Evolutionary conservation across 2,797 vertebrate genomes (phyloP), one percentile per base, ranked within the genome.

Genomic region (Hyperoplus immaculatus): DNA sequence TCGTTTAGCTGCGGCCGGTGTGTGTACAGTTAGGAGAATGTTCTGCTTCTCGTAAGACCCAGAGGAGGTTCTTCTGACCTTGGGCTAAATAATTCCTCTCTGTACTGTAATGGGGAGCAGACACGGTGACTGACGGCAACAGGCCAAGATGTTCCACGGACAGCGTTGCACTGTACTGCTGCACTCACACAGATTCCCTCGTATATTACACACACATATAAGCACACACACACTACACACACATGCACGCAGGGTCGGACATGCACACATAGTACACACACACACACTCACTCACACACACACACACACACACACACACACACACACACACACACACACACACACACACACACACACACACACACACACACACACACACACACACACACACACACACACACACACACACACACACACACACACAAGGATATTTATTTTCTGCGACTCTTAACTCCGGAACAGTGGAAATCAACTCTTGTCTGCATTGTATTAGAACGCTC

Each of bases 21-120:
- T 66, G 73, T 39, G 51, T 59, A 77, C 75, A 69, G 78, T 87
- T 81, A 75, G 89, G 87, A 93, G 90, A 92, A 92, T 87, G 83
- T 92, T 88, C 53, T 82, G 85, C 74, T 87, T 86, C 80, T 85
- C 77, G 69, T 74, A 72, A 84, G 78, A 70, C 80, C 80, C 87
- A 3, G 61, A 83, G 82, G 82, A 86, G 62, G 78, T 14, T 68
- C 75, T 86, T 68, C 75, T 86, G 87, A 87, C 79, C 71, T 71
- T 50, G 75, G 63, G 61, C 79, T 29, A 29, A 74, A 63, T 68
- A 80, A 70, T 50, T 85, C 69, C 76, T 60, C 29, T 29, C 29
- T 29, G 29, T 29, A 16, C 15, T 58, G 47, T 92, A 88, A 88
- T 87, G 64, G 3, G 67, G 85, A 90, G 80, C 72, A 80, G 73